Base-by-base conservation (phyloP, 2,888 invertebrate species). In the Bombylius discolor region DNA sequence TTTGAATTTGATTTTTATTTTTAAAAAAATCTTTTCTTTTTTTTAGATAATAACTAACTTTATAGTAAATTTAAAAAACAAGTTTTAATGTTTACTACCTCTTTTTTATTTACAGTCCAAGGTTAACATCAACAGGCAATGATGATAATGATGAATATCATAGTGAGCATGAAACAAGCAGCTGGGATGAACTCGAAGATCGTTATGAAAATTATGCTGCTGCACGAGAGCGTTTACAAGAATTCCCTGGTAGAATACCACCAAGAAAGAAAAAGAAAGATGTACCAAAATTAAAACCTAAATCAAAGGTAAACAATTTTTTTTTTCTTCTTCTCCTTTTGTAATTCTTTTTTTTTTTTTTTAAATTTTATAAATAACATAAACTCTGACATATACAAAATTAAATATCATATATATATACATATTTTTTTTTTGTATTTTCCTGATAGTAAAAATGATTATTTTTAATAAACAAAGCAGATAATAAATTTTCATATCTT, bases 221-320 rank as follows among this genome's bases (percentile, higher is more conserved):
- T 49, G 72, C 70, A 45, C 70, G 74, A 42, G 74, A 74, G 56
- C 69, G 70, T 45, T 62, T 74, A n/a, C 72, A 73, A 65, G 74
- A 73, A 65, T 74, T 74, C 61, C 70, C 67, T 58, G 74, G 74
- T 55, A 69, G 73, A 60, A 72, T 74, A 64, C 74, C 74, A 62
- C 72, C 71, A 47, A 68, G 72, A 56, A 73, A 73, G 64, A 73
- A 73, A 68, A 73, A 72, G 65, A 71, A 67, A 62, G 68, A 66
- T 59, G 63, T 64, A 60, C 63, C 64, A 58, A 68, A 66, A 62
- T 59, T 65, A 14, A 67, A 66, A 60, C 61, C 66, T 53, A 67
- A 67, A 61, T 62, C 65, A 58, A 68, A 66, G 66, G 68, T 69
- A 60, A 63, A 65, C 11, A 7, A 42, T 23, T 3, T 23, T 23